Conservation (phyloP, 2,888 invertebrate genomes). For the Cryptus armator region DNA sequence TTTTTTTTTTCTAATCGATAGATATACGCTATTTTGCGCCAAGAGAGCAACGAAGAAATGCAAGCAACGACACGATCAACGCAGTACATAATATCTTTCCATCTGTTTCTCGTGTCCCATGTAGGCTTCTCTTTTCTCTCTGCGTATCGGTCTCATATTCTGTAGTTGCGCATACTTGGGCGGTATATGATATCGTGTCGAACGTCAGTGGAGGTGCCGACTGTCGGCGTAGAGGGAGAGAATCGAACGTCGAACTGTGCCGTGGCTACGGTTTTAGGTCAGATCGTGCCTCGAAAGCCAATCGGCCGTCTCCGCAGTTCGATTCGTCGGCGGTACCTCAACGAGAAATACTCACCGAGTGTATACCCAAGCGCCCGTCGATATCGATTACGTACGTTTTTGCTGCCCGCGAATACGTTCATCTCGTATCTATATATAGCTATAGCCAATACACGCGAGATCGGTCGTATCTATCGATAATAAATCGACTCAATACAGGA, state of each 20-base stretch:
- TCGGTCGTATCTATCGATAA: conserved; percentile 42
- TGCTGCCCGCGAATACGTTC: conserved; percentile 52
- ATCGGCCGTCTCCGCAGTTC: conserved; percentile 76
- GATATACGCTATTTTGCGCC: conserved; percentile 27
- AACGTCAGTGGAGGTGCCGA: conserved; percentile 53
- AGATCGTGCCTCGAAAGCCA: conserved; percentile 84
- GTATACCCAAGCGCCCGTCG: conserved; percentile 40
- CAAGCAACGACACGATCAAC: conserved; percentile 31
- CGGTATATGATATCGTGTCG: conserved; percentile 57
- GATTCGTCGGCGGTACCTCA: conserved; percentile 61
- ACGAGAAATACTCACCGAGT: conserved; percentile 46
- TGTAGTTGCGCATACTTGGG: conserved; percentile 36
- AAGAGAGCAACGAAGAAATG: conserved; percentile 56
- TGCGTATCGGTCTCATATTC: conserved; percentile 51
- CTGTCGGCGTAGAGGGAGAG: conserved; percentile 67
- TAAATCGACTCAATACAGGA: conserved; percentile 29
- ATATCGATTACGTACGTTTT: conserved; percentile 66
- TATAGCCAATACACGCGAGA: conserved; percentile 28
- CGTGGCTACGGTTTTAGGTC: conserved; percentile 81
- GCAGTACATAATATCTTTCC: conserved; percentile 36
- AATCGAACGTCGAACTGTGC: conserved; percentile 76
- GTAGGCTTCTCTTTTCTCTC: conserved; percentile 27
- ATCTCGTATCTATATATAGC: conserved; percentile 25
- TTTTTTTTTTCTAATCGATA: conserved; percentile 69
- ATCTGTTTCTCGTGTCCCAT: conserved; percentile 43